A percentile compares a stretch with the other conserved stretches of the same genome.
phyloP scores from a whole-genome alignment of 2,797 vertebrate species.

The Parauchenoglanis ngamensis region DNA sequence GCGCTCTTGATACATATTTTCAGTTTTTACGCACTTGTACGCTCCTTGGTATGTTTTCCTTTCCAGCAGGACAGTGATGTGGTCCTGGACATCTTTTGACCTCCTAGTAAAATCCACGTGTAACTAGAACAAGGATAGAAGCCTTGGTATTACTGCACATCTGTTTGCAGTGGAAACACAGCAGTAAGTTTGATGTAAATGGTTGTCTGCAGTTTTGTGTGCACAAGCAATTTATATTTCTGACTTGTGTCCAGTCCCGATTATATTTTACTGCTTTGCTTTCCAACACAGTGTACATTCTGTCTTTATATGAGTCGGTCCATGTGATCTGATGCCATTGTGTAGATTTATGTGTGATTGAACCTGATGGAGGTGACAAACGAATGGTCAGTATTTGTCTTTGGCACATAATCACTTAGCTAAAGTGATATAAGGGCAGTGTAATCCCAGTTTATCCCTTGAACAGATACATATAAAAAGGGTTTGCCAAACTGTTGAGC shows the following conservation, averaged over 20 bases:
- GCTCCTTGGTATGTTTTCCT: background rate
- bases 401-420: slow-evolving; percentile 8
- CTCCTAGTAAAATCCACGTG: slow-evolving; percentile 8
- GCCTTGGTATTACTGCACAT: background rate
- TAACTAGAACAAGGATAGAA: background rate
- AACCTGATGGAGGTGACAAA: slow-evolving; percentile 5
- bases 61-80: background rate
- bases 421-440: background rate
- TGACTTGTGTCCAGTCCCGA: background rate
- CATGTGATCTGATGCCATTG: background rate
- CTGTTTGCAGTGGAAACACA: background rate
- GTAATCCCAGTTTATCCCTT: background rate
- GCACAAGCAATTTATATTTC: background rate
- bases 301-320: background rate
- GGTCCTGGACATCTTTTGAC: background rate
- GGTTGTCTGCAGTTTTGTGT: background rate
- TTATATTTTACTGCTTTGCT: background rate
- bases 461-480: background rate
- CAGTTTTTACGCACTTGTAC: background rate
- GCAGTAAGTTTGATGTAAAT: background rate
- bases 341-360: background rate
- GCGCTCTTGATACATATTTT: slow-evolving; percentile 32
- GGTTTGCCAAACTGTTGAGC: background rate
- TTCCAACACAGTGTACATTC: background rate
- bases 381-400: slow-evolving; percentile 5